Percentiles rank a stretch among this genome's conserved stretches.
phyloP scores from a whole-genome alignment of 1,140 invertebrate species.

The Leptestheria dahalacensis region DNA sequence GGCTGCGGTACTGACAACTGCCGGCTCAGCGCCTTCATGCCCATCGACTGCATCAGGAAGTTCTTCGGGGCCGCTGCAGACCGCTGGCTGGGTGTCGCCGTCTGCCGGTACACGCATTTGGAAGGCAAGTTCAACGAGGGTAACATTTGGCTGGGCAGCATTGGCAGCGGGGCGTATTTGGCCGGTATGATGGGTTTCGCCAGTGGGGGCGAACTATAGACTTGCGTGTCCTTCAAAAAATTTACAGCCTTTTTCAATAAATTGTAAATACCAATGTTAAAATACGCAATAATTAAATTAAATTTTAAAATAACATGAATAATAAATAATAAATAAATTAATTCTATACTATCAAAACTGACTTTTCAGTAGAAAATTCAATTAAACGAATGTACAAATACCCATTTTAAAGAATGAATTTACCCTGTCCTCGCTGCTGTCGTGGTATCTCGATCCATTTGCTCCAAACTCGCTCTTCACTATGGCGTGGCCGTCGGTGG shows the following conservation, averaged over 20 bases:
- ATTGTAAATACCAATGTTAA: neutral
- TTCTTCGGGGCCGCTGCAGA: neutral
- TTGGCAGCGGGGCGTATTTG: constrained; percentile 75
- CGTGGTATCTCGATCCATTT: too few relatives aligned
- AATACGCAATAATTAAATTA: neutral
- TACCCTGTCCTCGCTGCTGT: neutral
- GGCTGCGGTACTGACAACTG: constrained; percentile 7
- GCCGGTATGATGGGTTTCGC: constrained; percentile 75
- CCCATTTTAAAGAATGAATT: neutral
- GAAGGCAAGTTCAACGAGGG: constrained; percentile 50
- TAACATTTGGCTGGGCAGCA: constrained; percentile 63
- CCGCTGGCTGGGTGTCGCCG: neutral
- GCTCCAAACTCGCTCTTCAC: neutral
- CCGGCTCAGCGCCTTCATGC: constrained; percentile 10
- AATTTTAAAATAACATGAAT: neutral
- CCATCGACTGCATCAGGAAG: neutral
- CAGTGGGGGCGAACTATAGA: constrained; percentile 63
- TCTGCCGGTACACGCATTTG: neutral
- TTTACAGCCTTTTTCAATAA: too few relatives aligned
- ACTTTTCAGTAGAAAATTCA: neutral
- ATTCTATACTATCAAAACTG: neutral
- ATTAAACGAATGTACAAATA: neutral
- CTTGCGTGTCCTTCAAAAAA: constrained; percentile 80
- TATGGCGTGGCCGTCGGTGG: neutral
- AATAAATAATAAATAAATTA: neutral